These are phyloP conservation scores for Brienomyrus longianalis DNA, from an alignment of 2,113 vertebrate species.

Conservation along the genomic window DNA sequence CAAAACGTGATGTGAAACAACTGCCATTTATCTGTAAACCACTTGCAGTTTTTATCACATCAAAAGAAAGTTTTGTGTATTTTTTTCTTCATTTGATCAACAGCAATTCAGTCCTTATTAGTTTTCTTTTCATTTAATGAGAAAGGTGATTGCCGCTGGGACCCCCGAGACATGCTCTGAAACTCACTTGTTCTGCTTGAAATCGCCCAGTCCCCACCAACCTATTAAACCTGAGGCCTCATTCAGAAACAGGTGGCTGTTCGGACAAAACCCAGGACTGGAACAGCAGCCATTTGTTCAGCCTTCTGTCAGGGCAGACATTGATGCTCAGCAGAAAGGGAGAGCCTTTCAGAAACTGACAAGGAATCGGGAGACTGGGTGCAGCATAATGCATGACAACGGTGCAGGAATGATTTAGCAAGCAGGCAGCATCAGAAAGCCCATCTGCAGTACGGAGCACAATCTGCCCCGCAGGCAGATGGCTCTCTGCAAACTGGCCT, in stretches of 20 bases:
- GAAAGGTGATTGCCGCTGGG: not conserved
- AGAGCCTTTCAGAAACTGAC: not conserved
- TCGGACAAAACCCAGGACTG: not conserved
- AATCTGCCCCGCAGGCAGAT: constrained; percentile 49
- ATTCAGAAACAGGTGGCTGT: not conserved
- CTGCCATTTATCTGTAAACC: constrained; percentile 31
- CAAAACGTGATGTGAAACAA: constrained; percentile 56
- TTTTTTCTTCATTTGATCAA: not conserved
- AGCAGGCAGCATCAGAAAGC: constrained; percentile 40
- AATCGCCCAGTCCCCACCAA: not conserved
- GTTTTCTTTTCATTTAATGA: not conserved
- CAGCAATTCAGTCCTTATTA: not conserved
- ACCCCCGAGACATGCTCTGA: not conserved
- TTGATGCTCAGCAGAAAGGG: not conserved
- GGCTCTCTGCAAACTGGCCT: constrained; percentile 43
- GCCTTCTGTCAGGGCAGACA: not conserved
- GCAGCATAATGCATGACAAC: not conserved
- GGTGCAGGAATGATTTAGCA: not conserved
- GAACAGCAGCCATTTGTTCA: not conserved
- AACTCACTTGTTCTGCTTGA: constrained; percentile 7
- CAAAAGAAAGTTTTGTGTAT: not conserved
- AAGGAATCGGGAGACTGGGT: not conserved
- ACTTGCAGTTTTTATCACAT: not conserved
- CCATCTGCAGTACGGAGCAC: constrained; percentile 47
- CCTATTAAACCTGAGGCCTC: not conserved